phyloP scores from a whole-genome alignment of 2,797 vertebrate species.

The Leptoclinus maculatus region DNA sequence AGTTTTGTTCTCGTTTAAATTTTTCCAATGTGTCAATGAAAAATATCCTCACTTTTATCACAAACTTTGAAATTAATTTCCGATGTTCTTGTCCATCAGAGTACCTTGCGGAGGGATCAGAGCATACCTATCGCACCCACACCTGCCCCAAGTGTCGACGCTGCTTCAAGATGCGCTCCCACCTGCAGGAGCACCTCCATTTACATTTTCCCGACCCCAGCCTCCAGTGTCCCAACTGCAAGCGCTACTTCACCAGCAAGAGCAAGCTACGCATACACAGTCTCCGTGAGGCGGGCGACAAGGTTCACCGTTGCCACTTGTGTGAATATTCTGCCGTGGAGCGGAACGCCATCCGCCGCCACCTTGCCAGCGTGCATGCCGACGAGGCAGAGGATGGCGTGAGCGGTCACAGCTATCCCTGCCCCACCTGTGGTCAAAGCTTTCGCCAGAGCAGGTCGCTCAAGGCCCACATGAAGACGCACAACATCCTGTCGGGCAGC shows the following conservation, averaged over 20 bases:
- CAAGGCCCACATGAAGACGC: conserved; percentile 95
- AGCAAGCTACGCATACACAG: conserved; percentile 95
- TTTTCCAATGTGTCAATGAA: neutral
- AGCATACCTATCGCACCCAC: conserved; percentile 92
- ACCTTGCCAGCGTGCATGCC: conserved; percentile 90
- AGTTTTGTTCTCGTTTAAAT: neutral
- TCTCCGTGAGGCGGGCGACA: conserved; percentile 91
- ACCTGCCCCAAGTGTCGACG: conserved; percentile 95
- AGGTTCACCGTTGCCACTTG: conserved; percentile 89
- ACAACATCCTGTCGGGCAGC: conserved; percentile 78
- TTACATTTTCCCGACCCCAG: conserved; percentile 94
- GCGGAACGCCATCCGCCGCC: conserved; percentile 91
- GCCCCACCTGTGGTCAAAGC: conserved; percentile 88
- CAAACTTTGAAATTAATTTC: neutral
- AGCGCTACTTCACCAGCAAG: conserved; percentile 94
- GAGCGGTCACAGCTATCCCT: conserved; percentile 84
- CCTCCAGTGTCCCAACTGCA: conserved; percentile 95
- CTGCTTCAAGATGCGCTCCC: conserved; percentile 96
- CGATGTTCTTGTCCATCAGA: conserved; percentile 68
- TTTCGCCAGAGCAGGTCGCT: conserved; percentile 91
- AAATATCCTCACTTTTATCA: neutral
- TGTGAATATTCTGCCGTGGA: conserved; percentile 96
- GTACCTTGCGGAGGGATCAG: conserved; percentile 81
- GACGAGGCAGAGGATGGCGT: conserved; percentile 77
- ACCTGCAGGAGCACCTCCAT: conserved; percentile 93